Base-by-base conservation (phyloP, 2,797 vertebrate genomes). In the Propithecus deckenii region DNA sequence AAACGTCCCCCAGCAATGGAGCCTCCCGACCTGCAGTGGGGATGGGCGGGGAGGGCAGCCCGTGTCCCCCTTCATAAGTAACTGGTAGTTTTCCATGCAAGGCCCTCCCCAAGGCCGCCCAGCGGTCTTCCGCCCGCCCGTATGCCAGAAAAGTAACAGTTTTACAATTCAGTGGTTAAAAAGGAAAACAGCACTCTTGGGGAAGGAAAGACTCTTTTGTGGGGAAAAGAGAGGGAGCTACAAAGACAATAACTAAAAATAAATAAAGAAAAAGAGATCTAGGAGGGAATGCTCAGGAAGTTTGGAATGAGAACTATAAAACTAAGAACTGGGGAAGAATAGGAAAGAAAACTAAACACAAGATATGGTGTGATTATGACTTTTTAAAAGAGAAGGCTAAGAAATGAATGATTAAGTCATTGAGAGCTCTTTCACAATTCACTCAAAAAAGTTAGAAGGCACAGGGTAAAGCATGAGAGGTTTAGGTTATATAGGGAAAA, bases 71-170 rank as follows among this genome's bases (percentile, higher is more conserved):
- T 38, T 50, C 61, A n/a, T 57, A 50, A 89, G 69, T 11, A 28
- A 38, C 71, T 35, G 63, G 94, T 94, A 93, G 55, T 88, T 98
- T 97, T 95, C 89, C 80, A 20, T 52, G 63, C 3, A 5, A 89
- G 41, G 71, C 43, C 38, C 50, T 94, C 57, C 89, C 78, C 86
- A 69, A 35, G 86, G 86, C 0, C 0, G n/a, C 55, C 61, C 41
- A 10, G 55, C 5, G 0, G 67, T 69, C 35, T 84, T 83, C 41
- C 32, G 5, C 15, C 20, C n/a, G 11, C 15, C 20, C n/a, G 11
- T 38, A 50, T 30, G 57, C 88, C 78, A 50, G 74, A 74, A 90
- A 78, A 69, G 43, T 48, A 88, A 92, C 41, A 48, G 9, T 32
- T 38, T 43, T 85, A 65, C 38, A 67, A 80, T 61, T 35, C 78